phyloP scores from a whole-genome alignment of 2,113 vertebrate genomes.

The Thymallus thymallus region DNA sequence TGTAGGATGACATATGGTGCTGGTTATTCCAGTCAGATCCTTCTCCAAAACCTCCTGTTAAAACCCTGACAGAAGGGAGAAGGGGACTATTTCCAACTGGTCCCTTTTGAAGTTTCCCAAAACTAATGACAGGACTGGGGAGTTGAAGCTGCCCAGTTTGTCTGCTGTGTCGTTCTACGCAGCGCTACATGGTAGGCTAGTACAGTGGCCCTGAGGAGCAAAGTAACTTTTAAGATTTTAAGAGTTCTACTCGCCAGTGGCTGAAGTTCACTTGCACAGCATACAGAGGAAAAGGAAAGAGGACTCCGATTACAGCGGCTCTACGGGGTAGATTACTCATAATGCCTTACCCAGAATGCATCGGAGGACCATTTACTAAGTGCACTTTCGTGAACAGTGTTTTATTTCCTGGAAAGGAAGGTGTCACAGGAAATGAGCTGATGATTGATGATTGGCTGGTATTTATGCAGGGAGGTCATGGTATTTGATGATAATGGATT shows the following conservation, averaged over 20 bases:
- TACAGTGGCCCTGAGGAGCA: too few relatives aligned
- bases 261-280: not conserved
- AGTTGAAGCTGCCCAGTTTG: not conserved
- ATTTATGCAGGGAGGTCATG: too few relatives aligned
- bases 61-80: not conserved
- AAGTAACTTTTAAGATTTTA: too few relatives aligned
- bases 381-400: not conserved
- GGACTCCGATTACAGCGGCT: not conserved
- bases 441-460: too few relatives aligned
- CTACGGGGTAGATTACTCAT: not conserved
- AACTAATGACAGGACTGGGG: slow-evolving; percentile 17
- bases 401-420: not conserved
- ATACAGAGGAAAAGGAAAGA: not conserved
- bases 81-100: slow-evolving; percentile 1
- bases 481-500: too few relatives aligned
- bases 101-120: slow-evolving; percentile 21
- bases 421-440: too few relatives aligned
- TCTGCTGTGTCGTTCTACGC: not conserved
- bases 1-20: slow-evolving; percentile 46
- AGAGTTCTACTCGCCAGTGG: too few relatives aligned
- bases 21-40: slow-evolving; percentile 40
- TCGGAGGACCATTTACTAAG: not conserved
- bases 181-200: not conserved
- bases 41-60: slow-evolving; percentile 14
- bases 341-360: not conserved